Evolutionary conservation across 2,888 invertebrate genomes (phyloP).

Genomic region (Aethes cnicana): DNA sequence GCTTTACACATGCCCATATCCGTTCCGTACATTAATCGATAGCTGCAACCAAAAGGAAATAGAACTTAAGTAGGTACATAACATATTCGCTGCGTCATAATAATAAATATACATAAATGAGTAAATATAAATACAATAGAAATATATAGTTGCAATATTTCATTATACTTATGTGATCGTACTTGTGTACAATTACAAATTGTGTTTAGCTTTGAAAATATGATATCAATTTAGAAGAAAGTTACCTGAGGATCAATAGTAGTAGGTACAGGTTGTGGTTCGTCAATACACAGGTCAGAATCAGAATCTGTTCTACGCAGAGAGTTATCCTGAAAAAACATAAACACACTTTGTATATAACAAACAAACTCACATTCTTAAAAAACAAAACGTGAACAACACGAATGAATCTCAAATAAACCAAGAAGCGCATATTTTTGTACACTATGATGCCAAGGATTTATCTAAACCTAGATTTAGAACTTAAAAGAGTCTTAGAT

Average conservation of each 20-base stretch:
- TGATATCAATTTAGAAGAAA: constrained; percentile 17
- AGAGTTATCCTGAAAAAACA: constrained; percentile 82
- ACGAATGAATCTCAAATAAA: constrained; percentile 2
- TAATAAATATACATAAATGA: constrained; percentile 25
- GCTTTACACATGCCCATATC: constrained; percentile 80
- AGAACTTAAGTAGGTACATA: constrained; percentile 35
- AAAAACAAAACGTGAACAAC: neutral
- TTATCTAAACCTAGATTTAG: too few species aligned
- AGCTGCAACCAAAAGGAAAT: constrained; percentile 77
- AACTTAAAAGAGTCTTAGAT: constrained; percentile 7
- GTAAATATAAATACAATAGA: constrained; percentile 16
- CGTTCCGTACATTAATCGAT: constrained; percentile 78
- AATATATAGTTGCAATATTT: too few species aligned
- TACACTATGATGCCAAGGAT: too few species aligned
- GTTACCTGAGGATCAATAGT: constrained; percentile 76
- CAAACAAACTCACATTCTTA: too few species aligned
- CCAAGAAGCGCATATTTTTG: too few species aligned
- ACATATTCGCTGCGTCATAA: constrained; percentile 12
- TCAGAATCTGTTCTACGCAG: constrained; percentile 90
- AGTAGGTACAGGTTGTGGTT: constrained; percentile 71
- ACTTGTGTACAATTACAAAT: too few species aligned
- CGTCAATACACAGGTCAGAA: constrained; percentile 94
- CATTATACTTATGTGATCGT: too few species aligned
- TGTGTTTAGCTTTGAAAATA: neutral
- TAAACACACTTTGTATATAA: too few species aligned